Evolutionary conservation across 2,888 invertebrate species (phyloP), one percentile per base, ranked within the genome.

Genomic region (Euplagia quadripunctaria): DNA sequence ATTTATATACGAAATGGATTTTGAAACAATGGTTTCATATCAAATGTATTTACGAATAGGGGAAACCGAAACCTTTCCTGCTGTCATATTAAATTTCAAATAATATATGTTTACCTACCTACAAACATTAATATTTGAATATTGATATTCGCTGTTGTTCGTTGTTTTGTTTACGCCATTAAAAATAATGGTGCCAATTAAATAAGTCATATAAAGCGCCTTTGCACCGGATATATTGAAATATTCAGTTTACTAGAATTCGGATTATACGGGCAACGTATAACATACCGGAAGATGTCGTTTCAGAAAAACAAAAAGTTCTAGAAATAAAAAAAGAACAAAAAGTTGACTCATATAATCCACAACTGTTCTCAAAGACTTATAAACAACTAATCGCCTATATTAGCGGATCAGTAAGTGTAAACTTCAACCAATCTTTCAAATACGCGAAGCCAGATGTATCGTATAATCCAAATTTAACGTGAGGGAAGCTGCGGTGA

Each of bases 1-100:
- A 79, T 51, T 51, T 51, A 51, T 78, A 68, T 74, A 68, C 72
- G 75, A 77, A 83, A 76, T 79, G 68, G 68, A 74, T n/a, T 76
- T 72, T 66, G 55, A 20, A 73, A 77, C 76, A 79, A 79, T 73
- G 72, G 66, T 70, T 84, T 82, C 76, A 79, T 55, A 55, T 11
- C 11, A 16, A 42, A 41, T 20, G 43, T 65, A 69, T 51, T 66
- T 58, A 55, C 8, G 41, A 7, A 42, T 9, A 20, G n/a, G 46
- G 20, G 16, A 43, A 58, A 20, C 31, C 16, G 43, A 46, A 58
- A 42, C 58, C 43, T 31, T n/a, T 41, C 20, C 8, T 43, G 14
- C 41, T 46, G 43, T 55, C 17, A 20, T 7, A 20, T 55, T 16
- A 70, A 2, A 67, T 74, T 65, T 69, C 58, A 67, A 64, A 68